Conservation (phyloP, 2,113 vertebrate genomes). For the Nettapus auritus region DNA sequence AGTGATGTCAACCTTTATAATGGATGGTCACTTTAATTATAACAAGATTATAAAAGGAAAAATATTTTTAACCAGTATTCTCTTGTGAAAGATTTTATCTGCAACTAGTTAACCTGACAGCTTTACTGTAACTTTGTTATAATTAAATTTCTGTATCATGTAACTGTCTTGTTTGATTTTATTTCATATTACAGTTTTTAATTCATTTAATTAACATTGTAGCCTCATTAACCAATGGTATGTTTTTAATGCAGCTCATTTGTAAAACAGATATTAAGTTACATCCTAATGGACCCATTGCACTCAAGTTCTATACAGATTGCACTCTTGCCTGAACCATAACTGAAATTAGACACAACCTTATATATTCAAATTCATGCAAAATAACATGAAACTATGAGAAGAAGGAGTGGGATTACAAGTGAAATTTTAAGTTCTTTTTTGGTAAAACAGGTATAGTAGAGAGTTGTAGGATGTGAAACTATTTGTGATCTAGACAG, state of each 20-base stretch:
- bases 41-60: conserved; percentile 39
- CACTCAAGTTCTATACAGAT: not conserved
- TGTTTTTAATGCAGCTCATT: conserved; percentile 44
- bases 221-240: conserved; percentile 36
- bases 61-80: conserved; percentile 33
- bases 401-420: not conserved
- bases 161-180: conserved; percentile 57
- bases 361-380: not conserved
- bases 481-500: not conserved
- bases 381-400: not conserved
- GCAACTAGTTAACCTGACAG: conserved; percentile 29
- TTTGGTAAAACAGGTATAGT: not conserved
- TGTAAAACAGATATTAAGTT: conserved; percentile 35
- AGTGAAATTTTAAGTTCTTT: not conserved
- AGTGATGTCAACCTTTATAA: not conserved
- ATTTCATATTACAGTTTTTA: conserved; percentile 52
- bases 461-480: not conserved
- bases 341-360: not conserved
- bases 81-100: conserved; percentile 25
- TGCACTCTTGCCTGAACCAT: not conserved
- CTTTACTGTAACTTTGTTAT: conserved; percentile 32
- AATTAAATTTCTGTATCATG: conserved; percentile 46
- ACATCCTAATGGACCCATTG: not conserved
- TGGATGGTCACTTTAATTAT: conserved; percentile 36
- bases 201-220: conserved; percentile 59